These are phyloP conservation scores for Andrena flavipes DNA, from an alignment of 2,888 invertebrate species.

Conservation along the genomic window DNA sequence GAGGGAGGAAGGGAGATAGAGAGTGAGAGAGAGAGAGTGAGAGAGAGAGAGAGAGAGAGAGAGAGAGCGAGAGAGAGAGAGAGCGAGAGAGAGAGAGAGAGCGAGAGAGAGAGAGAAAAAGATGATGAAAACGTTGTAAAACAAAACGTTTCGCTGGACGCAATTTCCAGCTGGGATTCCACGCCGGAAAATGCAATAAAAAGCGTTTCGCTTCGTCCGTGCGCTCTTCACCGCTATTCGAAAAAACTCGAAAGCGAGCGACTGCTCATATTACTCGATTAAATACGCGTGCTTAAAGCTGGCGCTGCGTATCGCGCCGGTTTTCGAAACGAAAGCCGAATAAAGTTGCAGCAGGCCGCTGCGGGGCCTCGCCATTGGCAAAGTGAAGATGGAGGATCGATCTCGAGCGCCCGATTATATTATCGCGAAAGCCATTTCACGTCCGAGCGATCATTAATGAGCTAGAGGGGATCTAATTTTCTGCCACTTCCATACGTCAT, in stretches of 20 bases:
- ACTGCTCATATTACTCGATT: slow-evolving; percentile 54
- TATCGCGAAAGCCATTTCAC: slow-evolving; percentile 35
- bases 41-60: slow-evolving; percentile 7
- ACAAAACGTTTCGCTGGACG: slow-evolving; percentile 72
- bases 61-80: neutral
- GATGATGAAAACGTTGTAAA: slow-evolving; percentile 61
- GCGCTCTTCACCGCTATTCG: slow-evolving; percentile 51
- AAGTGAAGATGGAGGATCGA: slow-evolving; percentile 19
- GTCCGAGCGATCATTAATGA: slow-evolving; percentile 37
- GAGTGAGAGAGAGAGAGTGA: neutral
- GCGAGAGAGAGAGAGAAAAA: neutral
- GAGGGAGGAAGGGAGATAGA: no score
- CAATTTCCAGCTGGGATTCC: slow-evolving; percentile 71
- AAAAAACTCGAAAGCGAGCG: slow-evolving; percentile 70
- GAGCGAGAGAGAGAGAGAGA: neutral
- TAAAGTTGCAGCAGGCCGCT: neutral
- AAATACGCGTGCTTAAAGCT: slow-evolving; percentile 61
- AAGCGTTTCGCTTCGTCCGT: slow-evolving; percentile 67
- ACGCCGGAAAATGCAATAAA: slow-evolving; percentile 71
- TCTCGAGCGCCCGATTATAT: slow-evolving; percentile 17
- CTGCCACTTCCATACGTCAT: slow-evolving; percentile 51
- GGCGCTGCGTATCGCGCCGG: slow-evolving; percentile 36
- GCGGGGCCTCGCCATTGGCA: neutral
- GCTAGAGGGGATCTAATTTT: slow-evolving; percentile 52
- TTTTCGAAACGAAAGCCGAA: slow-evolving; percentile 28